phyloP scores from a whole-genome alignment of 2,113 vertebrate genomes.

The Numenius arquata region DNA sequence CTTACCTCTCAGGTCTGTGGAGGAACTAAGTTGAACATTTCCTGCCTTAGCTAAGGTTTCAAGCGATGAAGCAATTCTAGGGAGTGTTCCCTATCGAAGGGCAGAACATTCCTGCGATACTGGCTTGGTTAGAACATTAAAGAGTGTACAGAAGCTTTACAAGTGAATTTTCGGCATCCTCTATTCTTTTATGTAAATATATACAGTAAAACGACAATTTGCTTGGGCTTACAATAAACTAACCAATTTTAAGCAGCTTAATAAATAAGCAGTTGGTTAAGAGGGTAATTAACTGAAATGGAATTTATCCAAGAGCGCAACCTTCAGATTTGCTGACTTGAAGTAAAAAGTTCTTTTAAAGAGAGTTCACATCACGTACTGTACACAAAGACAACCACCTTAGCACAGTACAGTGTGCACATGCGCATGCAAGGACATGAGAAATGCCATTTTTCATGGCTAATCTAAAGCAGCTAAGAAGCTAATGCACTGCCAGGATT shows the following conservation, averaged over 20 bases:
- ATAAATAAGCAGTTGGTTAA: conserved; percentile 34
- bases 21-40: not conserved
- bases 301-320: not conserved
- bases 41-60: conserved; percentile 46
- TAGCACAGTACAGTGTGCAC: not conserved
- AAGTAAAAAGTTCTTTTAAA: not conserved
- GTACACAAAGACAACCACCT: not conserved
- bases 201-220: not conserved
- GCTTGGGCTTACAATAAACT: not conserved
- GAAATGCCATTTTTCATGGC: not conserved
- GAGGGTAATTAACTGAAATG: not conserved
- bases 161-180: not conserved
- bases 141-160: not conserved
- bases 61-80: conserved; percentile 46
- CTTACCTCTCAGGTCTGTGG: conserved; percentile 10
- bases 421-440: not conserved
- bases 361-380: not conserved
- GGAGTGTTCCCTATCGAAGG: conserved; percentile 55
- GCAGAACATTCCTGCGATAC: conserved; percentile 43
- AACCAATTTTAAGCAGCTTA: conserved; percentile 7
- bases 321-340: not conserved
- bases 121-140: conserved; percentile 34
- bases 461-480: not conserved
- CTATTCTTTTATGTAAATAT: not conserved
- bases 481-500: not conserved